Base-by-base conservation (phyloP, 1,140 invertebrate species). In the Chelonus insularis region DNA sequence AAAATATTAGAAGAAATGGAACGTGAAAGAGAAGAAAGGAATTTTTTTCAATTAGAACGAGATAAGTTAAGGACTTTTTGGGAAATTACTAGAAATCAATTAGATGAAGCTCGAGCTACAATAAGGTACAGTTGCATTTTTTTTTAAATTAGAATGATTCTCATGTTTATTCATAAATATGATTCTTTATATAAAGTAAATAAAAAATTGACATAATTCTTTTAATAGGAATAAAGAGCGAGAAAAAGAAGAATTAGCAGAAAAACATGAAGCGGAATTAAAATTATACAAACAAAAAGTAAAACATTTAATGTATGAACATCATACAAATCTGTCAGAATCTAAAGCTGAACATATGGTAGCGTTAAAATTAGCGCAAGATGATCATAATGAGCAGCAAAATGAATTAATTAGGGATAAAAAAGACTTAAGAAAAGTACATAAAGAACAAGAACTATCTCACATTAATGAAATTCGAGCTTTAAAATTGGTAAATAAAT, bases 21-120 rank as follows among this genome's bases (percentile, higher is more conserved):
- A 72, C 86, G 93, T 43, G 95, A 97, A 80, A 84, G 95, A 68
- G 95, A 97, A 79, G 95, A 98, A 78, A 82, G 95, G 66, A 97
- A 97, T 77, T 97, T 92, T 74, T 97, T 97, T 70, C 95, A 97
- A 82, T 76, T 97, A 51, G 96, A 98, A 80, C 84, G 95, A 67
- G 95, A 98, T 75, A 96, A 96, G 81, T 87, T 97, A 11, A 86
- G 93, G 63, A 94, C 92, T 23, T 96, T 96, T 79, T 97, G 95
- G 95, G 94, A 97, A 77, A 92, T 95, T 45, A 92, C 92, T 1
- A 86, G 91, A 67, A 87, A 90, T 66, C 91, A 95, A 73, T 76
- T 95, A 5, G 89, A 94, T 62, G 93, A 96, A 82, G 87, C 87
- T 20, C 88, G 88, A 74, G 88, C 91, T 11, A 76, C 83, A 57